Evolutionary conservation across 2,888 invertebrate species (phyloP).

Genomic region (Idaea straminata): DNA sequence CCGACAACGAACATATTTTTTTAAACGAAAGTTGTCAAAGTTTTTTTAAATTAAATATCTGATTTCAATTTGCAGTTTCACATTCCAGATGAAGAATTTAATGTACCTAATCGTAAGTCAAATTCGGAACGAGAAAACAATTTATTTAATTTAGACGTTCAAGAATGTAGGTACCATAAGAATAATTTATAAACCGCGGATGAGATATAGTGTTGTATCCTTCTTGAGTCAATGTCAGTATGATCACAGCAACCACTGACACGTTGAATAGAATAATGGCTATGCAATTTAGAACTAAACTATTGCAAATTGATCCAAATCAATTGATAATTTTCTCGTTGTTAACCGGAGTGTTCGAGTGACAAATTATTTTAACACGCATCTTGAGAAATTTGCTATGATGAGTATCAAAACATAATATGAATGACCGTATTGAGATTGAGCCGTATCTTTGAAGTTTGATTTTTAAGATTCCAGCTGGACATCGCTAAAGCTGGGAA

Average conservation of each 20-base stretch:
- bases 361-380: background rate
- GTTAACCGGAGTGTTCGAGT: background rate
- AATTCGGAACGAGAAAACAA: background rate
- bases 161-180: background rate
- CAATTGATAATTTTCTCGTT: background rate
- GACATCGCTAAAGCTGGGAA: too few relatives aligned
- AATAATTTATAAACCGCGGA: background rate
- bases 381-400: too few relatives aligned
- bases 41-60: background rate
- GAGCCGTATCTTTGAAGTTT: too few relatives aligned
- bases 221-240: constrained; percentile 28
- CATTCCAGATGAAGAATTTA: background rate
- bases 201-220: constrained; percentile 14
- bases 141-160: background rate
- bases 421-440: too few relatives aligned
- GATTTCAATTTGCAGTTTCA: background rate
- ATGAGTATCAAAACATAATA: too few relatives aligned
- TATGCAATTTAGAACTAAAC: constrained; percentile 45
- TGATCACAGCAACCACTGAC: constrained; percentile 11
- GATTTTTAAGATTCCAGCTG: too few relatives aligned
- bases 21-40: background rate
- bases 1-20: constrained; percentile 25
- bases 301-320: constrained; percentile 19
- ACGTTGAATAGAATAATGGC: constrained; percentile 59
- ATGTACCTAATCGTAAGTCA: background rate